Evolutionary conservation across 2,797 vertebrate genomes (phyloP), one percentile per base, ranked within the genome.

Genomic region (Euphonia xanthogaster): DNA sequence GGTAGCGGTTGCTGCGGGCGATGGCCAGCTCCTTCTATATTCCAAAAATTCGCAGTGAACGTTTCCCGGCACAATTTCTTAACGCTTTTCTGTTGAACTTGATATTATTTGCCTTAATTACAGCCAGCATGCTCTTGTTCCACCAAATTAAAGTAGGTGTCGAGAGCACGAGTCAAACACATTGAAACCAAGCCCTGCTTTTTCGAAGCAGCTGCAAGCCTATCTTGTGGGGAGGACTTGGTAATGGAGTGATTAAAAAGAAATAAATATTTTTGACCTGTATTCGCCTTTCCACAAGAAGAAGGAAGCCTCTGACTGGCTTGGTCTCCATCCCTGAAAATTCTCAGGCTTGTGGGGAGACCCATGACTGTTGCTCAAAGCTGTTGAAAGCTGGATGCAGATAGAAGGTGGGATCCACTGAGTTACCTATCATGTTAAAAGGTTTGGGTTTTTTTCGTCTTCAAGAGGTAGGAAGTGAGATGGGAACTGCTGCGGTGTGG

Each of bases 391-490:
- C 31, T 76, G n/a, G 40, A 5, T 17, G 77, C 3, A 7, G 35
- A 4, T 62, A 7, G 33, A 68, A 53, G 45, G 12, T 2, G 8
- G 39, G 37, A 60, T 22, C 33, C 12, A 3, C 18, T 17, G 37
- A 22, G 6, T 61, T 83, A 77, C 78, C 42, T 88, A 13, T 14
- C 20, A 7, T 14, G 9, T 50, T 57, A 39, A 77, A 88, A 67
- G 39, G 62, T 53, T 1, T 23, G 5, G 3, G 15, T 8, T 27
- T 39, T 62, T 25, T 12, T 5, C 10, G 19, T 48, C 28, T 33
- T 76, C n/a, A 6, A 67, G 73, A 57, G n/a, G 33, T 82, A 78
- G 90, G 80, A 86, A 82, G 51, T n/a, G 30, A 68, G 50, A 62
- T 37, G 54, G 73, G 87, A 68, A 13, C 22, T 6, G 65, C 72